A percentile compares a stretch with the other conserved stretches of the same genome.
Conservation (phyloP, 2,797 vertebrate genomes). For the Sus cebifrons region DNA sequence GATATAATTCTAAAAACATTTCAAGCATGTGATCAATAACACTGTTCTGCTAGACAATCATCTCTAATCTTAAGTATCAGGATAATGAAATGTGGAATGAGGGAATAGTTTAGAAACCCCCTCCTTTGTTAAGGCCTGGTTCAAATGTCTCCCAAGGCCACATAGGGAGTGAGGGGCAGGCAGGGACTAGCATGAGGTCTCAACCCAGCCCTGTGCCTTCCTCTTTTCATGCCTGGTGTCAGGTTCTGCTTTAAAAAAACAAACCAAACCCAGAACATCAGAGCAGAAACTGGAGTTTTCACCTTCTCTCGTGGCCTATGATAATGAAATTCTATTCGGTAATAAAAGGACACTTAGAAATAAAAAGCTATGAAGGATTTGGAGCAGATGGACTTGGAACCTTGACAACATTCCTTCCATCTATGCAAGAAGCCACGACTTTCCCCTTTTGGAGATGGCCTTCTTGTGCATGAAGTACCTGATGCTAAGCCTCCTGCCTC, state of each 20-base stretch:
- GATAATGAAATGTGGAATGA: background rate
- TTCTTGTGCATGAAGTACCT: background rate
- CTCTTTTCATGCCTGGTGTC: background rate
- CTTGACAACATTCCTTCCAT: background rate
- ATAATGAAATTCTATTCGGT: background rate
- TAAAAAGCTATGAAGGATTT: background rate
- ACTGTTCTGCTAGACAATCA: background rate
- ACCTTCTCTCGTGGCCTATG: background rate
- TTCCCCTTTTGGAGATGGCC: background rate
- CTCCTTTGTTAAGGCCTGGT: background rate
- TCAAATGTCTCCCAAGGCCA: background rate
- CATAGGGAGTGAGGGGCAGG: background rate
- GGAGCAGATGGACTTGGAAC: conserved; percentile 16
- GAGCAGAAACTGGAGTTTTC: background rate
- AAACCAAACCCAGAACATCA: background rate
- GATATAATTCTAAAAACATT: conserved; percentile 66
- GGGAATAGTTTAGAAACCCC: background rate
- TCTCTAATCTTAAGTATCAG: background rate
- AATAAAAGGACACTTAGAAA: conserved; percentile 43
- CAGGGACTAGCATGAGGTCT: background rate
- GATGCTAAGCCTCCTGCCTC: background rate
- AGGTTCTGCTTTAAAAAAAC: background rate
- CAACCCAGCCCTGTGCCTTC: background rate
- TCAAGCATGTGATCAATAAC: conserved; percentile 59
- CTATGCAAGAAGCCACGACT: background rate